Conservation (phyloP, 2,797 vertebrate genomes). For the Rhadinocentrus ornatus region DNA sequence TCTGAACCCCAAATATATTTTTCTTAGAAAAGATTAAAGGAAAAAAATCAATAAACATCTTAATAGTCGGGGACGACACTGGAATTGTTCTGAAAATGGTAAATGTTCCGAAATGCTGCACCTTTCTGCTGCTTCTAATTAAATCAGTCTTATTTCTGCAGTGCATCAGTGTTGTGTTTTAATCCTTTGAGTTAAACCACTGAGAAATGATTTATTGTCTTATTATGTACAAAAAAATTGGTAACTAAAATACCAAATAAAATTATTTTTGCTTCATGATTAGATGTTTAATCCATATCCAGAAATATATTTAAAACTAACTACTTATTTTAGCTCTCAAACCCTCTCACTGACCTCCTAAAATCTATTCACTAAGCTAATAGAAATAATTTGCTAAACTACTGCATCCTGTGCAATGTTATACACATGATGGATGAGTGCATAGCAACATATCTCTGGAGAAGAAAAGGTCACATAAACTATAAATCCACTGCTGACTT, state of each 20-base stretch:
- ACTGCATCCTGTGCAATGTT: conserved; percentile 65
- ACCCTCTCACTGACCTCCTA: conserved; percentile 20
- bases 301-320: not conserved
- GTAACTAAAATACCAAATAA: not conserved
- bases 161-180: not conserved
- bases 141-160: not conserved
- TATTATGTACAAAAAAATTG: not conserved
- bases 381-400: conserved; percentile 45
- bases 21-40: not conserved
- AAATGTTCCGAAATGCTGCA: not conserved
- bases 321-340: conserved; percentile 18
- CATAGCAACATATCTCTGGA: conserved; percentile 78
- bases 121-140: not conserved
- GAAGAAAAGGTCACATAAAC: conserved; percentile 80
- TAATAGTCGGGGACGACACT: not conserved
- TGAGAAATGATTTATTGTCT: not conserved
- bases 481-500: conserved; percentile 79
- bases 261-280: not conserved
- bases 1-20: not conserved
- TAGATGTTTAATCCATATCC: not conserved
- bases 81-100: not conserved
- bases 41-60: not conserved
- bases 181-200: not conserved
- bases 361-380: conserved; percentile 25
- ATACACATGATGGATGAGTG: conserved; percentile 75